Evolutionary conservation across 2,888 invertebrate species (phyloP).

Genomic region (Leucophenga maculata): DNA sequence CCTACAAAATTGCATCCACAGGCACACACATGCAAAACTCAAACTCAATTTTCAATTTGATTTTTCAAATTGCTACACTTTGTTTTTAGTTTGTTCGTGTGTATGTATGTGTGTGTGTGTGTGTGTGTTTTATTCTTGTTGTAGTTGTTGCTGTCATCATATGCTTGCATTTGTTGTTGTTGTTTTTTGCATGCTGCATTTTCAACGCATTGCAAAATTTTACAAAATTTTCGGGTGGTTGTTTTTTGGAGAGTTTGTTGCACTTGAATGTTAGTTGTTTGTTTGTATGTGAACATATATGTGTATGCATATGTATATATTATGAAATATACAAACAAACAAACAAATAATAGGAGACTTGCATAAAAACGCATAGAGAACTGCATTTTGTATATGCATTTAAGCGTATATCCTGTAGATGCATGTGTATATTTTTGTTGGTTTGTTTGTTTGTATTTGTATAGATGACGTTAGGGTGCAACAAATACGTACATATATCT

Average conservation of each 20-base stretch:
- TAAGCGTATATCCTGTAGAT: slow-evolving; percentile 3
- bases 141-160: slow-evolving; percentile 20
- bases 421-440: slow-evolving; percentile 30
- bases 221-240: slow-evolving; percentile 59
- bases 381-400: slow-evolving; percentile 42
- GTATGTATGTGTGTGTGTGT: neutral
- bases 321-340: neutral
- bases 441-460: slow-evolving; percentile 26
- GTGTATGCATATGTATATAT: slow-evolving; percentile 26
- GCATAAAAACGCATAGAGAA: slow-evolving; percentile 55
- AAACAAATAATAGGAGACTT: slow-evolving; percentile 6
- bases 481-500: slow-evolving; percentile 26
- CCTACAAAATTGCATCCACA: too few relatives aligned
- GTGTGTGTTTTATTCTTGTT: slow-evolving; percentile 2
- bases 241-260: slow-evolving; percentile 49
- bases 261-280: slow-evolving; percentile 38
- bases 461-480: slow-evolving; percentile 24
- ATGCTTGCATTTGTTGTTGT: slow-evolving; percentile 15
- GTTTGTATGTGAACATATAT: neutral
- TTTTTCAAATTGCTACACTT: slow-evolving; percentile 37
- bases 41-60: slow-evolving; percentile 18
- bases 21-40: neutral
- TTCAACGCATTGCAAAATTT: slow-evolving; percentile 41
- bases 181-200: slow-evolving; percentile 41
- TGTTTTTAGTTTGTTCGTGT: slow-evolving; percentile 45